These are phyloP conservation scores for Dolichopus griseipennis DNA, from an alignment of 2,888 invertebrate species.

Conservation along the genomic window DNA sequence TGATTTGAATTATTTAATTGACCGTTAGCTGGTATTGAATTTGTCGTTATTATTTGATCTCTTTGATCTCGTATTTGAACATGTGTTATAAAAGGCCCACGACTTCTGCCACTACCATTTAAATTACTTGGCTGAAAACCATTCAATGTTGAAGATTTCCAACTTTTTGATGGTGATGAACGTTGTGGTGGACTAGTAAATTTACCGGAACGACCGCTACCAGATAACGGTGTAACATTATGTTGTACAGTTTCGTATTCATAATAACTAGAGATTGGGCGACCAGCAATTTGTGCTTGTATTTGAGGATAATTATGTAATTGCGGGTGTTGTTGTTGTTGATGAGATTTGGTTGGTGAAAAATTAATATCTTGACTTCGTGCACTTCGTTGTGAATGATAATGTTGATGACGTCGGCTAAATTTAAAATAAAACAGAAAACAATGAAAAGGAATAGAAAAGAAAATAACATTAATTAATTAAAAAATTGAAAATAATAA, in stretches of 20 bases:
- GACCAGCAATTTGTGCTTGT: conserved; percentile 27
- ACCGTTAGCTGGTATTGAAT: conserved; percentile 20
- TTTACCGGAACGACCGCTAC: conserved; percentile 35
- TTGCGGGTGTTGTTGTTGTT: conserved; percentile 41
- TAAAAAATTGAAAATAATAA: too few relatives aligned
- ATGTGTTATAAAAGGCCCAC: conserved; percentile 55
- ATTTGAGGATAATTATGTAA: conserved; percentile 16
- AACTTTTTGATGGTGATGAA: conserved; percentile 31
- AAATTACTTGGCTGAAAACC: conserved; percentile 37
- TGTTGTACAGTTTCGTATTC: conserved; percentile 74
- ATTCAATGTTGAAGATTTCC: conserved; percentile 38
- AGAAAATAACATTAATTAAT: not conserved
- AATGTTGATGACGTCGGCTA: conserved; percentile 59
- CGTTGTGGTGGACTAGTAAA: conserved; percentile 25
- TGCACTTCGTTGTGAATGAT: conserved; percentile 53
- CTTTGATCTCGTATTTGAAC: conserved; percentile 52
- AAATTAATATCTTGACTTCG: conserved; percentile 49
- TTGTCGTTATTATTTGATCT: conserved; percentile 36
- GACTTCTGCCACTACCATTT: conserved; percentile 40
- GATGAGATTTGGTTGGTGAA: conserved; percentile 23
- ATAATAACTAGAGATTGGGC: conserved; percentile 75
- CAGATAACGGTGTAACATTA: conserved; percentile 45
- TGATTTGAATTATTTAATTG: conserved; percentile 12
- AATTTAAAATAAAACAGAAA: conserved; percentile 10
- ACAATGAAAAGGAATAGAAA: not conserved